phyloP scores from a whole-genome alignment of 1,140 invertebrate genomes.

The Thaumetopoea pityocampa region DNA sequence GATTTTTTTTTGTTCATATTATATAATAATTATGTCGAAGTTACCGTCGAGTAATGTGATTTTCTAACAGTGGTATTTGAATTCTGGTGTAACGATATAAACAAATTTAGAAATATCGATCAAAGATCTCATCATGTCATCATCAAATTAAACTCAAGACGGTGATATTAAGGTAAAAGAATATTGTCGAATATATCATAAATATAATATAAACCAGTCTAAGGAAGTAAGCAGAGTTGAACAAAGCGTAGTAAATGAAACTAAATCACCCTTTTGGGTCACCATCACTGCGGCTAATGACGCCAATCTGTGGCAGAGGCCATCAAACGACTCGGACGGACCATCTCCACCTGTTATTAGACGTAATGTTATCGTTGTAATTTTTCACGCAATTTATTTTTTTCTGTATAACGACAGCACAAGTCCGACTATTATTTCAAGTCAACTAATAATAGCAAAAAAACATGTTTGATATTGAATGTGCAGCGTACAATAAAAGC shows the following conservation, averaged over 20 bases:
- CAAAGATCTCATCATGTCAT: too few species aligned
- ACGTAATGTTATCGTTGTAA: conserved; percentile 73
- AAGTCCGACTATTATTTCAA: conserved; percentile 58
- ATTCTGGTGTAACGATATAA: too few species aligned
- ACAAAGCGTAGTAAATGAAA: conserved; percentile 47
- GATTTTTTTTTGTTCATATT: too few species aligned
- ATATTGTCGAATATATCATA: too few species aligned
- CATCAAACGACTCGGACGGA: conserved; percentile 54
- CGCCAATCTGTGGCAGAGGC: conserved; percentile 57
- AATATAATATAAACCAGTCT: conserved; percentile 19
- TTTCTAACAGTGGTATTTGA: too few species aligned
- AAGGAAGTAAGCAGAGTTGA: conserved; percentile 31
- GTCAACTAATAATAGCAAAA: conserved; percentile 71
- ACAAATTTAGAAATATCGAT: too few species aligned
- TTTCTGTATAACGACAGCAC: conserved; percentile 51
- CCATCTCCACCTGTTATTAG: conserved; percentile 56
- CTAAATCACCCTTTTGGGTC: conserved; percentile 58
- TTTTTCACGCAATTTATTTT: conserved; percentile 75
- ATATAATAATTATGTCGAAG: too few species aligned
- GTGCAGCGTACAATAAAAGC: conserved; percentile 20
- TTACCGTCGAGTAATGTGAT: too few species aligned
- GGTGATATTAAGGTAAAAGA: too few species aligned
- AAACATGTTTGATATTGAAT: conserved; percentile 45
- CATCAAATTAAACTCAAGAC: too few species aligned
- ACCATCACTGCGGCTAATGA: conserved; percentile 69